Conservation (phyloP, 2,797 vertebrate species). For the Eospalax fontanierii region DNA sequence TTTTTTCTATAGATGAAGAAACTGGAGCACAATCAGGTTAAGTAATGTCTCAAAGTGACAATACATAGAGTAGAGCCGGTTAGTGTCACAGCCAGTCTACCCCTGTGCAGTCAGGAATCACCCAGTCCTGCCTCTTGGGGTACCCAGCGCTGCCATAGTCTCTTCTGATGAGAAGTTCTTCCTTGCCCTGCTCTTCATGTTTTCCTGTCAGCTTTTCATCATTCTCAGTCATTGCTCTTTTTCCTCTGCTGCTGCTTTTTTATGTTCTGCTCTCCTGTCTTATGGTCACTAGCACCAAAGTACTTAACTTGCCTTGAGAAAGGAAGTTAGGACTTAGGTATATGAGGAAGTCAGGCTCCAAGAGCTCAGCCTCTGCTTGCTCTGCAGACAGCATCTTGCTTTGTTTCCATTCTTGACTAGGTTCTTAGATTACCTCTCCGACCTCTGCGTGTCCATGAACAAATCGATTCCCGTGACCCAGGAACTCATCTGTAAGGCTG, state of each 20-base stretch:
- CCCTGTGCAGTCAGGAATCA: fast-evolving
- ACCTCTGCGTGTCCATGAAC: constrained; percentile 99
- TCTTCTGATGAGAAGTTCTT: neutral
- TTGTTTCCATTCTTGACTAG: constrained; percentile 85
- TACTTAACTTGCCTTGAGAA: neutral
- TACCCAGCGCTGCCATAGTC: neutral
- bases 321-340: fast-evolving
- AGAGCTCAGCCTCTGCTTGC: neutral
- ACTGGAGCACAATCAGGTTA: neutral
- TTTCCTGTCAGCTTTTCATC: too few species aligned
- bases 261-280: neutral
- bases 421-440: constrained; percentile 99
- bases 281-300: neutral
- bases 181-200: neutral
- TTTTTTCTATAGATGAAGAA: neutral
- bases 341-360: neutral
- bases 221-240: fast-evolving
- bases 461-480: constrained; percentile 99
- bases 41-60: neutral
- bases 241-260: neutral
- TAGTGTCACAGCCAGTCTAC: neutral
- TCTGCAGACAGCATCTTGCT: neutral
- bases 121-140: neutral
- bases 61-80: fast-evolving
- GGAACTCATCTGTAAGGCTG: constrained; percentile 98